Conservation (phyloP, 2,113 vertebrate genomes). For the Tupaia tana region DNA sequence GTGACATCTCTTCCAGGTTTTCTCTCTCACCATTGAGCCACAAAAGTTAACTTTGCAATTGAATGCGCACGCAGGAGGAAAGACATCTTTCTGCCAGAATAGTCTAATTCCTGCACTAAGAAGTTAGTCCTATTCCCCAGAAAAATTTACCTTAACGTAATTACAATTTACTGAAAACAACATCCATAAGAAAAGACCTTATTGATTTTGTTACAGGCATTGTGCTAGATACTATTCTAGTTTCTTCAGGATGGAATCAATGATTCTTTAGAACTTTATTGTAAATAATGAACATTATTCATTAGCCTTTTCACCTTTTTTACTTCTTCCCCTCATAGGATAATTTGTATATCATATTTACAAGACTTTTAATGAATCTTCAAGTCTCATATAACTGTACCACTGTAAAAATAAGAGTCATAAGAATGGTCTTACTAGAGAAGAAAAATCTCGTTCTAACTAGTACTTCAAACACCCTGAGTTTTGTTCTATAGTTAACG, state of each 20-base stretch:
- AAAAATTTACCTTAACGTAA: not conserved
- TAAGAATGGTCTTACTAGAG: not conserved
- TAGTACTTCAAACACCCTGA: not conserved
- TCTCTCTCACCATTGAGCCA: not conserved
- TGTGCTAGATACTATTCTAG: not conserved
- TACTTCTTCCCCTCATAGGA: not conserved
- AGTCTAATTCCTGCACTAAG: not conserved
- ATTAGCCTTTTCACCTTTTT: not conserved
- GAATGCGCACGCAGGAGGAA: not conserved
- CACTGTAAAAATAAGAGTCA: not conserved
- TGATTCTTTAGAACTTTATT: not conserved
- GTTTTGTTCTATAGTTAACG: not conserved
- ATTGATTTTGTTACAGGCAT: not conserved
- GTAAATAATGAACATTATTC: no score
- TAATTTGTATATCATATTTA: not conserved
- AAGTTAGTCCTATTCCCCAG: not conserved
- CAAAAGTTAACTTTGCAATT: not conserved
- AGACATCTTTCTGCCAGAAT: not conserved
- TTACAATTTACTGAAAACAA: not conserved
- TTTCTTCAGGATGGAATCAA: not conserved
- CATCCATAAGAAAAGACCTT: not conserved
- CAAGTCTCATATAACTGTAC: not conserved
- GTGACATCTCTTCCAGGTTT: not conserved
- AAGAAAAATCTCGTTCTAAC: not conserved
- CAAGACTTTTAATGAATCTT: not conserved